Evolutionary conservation across 1,140 invertebrate species (phyloP), one percentile per base, ranked within the genome.

Genomic region (Bombus turneri): DNA sequence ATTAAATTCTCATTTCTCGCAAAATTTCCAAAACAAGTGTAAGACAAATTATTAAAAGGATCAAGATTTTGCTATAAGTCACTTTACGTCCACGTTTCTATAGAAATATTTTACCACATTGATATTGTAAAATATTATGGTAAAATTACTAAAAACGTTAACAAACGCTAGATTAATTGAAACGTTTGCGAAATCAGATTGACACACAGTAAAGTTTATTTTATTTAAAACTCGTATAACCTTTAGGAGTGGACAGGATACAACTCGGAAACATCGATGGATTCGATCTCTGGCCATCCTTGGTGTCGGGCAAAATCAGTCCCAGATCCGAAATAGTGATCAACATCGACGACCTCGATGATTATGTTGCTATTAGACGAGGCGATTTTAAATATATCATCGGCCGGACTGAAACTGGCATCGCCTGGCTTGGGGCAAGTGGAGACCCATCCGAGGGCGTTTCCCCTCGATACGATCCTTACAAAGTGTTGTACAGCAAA

Each of bases 301-400:
- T 98, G 34, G 95, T 95, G 2, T 92, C 95, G 64, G 94, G 95
- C 62, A 87, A 89, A 1, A 86, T 92, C 18, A 96, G 96, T 80
- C 94, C 96, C 10, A 92, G 97, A 90, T 95, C 94, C 0, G 96
- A 98, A 88, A 93, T 98, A 12, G 92, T 98, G 0, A 96, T 98
- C 89, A 97, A 97, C 89, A 97, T 98, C 86, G 98, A 98, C 88
- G 96, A 97, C 31, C 93, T 96, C 10, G 95, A 93, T 74, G 95
- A 96, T 59, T 96, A 97, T 84, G 95, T 95, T 10, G 96, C 96
- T 0, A 93, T 98, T 22, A 94, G 97, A 83, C 90, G 95, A 77
- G 97, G 96, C 10, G 95, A 97, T 78, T 98, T 96, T 95, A 98
- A 98, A 93, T 96, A 98, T 83, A 90, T 98, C 0, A 96, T 96